phyloP scores from a whole-genome alignment of 2,888 invertebrate genomes.

The Hypsopygia costalis region DNA sequence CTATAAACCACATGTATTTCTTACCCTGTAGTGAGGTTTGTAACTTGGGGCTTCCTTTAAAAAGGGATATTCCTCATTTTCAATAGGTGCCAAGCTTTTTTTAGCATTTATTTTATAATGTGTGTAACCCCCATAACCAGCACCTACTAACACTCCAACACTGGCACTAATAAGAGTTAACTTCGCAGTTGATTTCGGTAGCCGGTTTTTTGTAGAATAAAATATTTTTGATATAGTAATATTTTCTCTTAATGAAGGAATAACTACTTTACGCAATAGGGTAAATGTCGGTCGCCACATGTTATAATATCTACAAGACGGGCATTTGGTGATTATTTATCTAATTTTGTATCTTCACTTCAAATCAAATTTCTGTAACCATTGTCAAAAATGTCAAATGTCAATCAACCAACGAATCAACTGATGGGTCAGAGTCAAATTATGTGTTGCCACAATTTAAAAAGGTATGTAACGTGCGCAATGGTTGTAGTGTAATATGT shows the following conservation, averaged over 20 bases:
- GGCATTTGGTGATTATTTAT: too few species aligned
- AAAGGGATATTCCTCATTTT: conserved; percentile 65
- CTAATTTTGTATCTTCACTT: too few species aligned
- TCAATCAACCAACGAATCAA: too few species aligned
- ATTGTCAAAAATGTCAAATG: too few species aligned
- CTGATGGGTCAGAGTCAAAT: too few species aligned
- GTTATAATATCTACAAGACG: conserved; percentile 18
- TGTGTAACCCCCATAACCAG: conserved; percentile 76
- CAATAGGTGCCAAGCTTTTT: conserved; percentile 34
- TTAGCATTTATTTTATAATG: conserved; percentile 69
- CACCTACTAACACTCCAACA: conserved; percentile 79
- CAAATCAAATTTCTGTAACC: too few species aligned
- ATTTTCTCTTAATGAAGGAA: conserved; percentile 53
- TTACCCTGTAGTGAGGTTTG: conserved; percentile 73
- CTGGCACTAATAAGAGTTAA: conserved; percentile 80
- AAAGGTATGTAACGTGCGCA: too few species aligned
- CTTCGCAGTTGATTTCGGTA: conserved; percentile 63
- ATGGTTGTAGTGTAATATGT: too few species aligned
- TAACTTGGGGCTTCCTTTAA: conserved; percentile 71
- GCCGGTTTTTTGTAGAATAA: conserved; percentile 57
- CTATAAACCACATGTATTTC: too few species aligned
- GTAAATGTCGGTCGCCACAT: conserved; percentile 67
- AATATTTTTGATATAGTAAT: conserved; percentile 38
- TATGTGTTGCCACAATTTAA: too few species aligned
- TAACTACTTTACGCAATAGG: conserved; percentile 48